A percentile compares a stretch with the other conserved stretches of the same genome.
Conservation (phyloP, 1,140 invertebrate species). For the Drosophila subpulchrella region DNA sequence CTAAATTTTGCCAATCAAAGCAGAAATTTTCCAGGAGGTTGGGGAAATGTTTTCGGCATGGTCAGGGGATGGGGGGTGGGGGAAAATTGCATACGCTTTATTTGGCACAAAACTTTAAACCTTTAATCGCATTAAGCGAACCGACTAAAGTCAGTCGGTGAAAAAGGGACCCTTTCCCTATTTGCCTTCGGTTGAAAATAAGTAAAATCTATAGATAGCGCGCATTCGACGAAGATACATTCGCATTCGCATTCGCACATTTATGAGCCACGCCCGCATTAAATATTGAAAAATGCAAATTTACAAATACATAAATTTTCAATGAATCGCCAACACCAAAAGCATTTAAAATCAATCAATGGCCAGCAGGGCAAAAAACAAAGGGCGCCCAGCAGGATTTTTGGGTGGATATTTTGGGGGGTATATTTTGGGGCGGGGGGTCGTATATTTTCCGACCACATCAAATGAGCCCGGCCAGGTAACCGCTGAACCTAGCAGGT, state of each 20-base stretch:
- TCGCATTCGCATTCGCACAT: constrained; percentile 16
- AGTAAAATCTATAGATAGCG: background rate
- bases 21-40: constrained; percentile 41
- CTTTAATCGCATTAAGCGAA: constrained; percentile 79
- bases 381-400: background rate
- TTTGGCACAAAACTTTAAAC: constrained; percentile 78
- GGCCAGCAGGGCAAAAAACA: constrained; percentile 21
- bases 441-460: constrained; percentile 16
- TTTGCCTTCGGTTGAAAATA: background rate
- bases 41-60: constrained; percentile 5
- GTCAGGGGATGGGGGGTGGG: background rate
- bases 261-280: constrained; percentile 39
- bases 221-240: too few species aligned
- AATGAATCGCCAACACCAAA: constrained; percentile 74
- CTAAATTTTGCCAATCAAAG: constrained; percentile 57
- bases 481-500: constrained; percentile 38
- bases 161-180: background rate
- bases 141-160: constrained; percentile 56
- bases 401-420: background rate
- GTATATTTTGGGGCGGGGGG: too few species aligned
- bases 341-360: constrained; percentile 80
- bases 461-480: constrained; percentile 38
- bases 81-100: constrained; percentile 57
- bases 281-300: constrained; percentile 79
- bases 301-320: constrained; percentile 76